These are phyloP conservation scores for Drosophila nigritarsus DNA, from an alignment of 2,888 invertebrate genomes.

Conservation along the genomic window DNA sequence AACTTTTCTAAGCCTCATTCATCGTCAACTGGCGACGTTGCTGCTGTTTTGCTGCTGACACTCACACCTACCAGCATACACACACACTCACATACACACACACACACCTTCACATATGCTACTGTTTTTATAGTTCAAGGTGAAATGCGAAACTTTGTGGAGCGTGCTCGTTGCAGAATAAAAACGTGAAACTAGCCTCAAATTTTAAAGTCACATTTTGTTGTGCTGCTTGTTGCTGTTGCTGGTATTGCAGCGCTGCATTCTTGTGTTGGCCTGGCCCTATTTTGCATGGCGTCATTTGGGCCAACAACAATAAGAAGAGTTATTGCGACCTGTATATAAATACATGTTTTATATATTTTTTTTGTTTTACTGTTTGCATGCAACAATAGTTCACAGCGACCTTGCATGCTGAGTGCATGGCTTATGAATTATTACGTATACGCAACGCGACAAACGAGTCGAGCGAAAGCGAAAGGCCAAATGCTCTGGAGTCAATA, in stretches of 20 bases:
- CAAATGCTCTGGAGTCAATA: constrained; percentile 15
- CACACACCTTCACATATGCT: constrained; percentile 21
- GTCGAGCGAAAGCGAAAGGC: constrained; percentile 18
- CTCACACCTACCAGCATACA: constrained; percentile 15
- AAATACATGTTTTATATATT: neutral
- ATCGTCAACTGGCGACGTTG: constrained; percentile 53
- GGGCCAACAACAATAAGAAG: constrained; percentile 10
- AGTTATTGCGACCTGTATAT: constrained; percentile 24
- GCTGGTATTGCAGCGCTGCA: constrained; percentile 16
- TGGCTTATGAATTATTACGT: constrained; percentile 76
- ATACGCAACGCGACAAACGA: constrained; percentile 68
- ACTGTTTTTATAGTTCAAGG: constrained; percentile 80
- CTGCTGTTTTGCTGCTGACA: constrained; percentile 30
- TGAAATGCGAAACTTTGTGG: constrained; percentile 72
- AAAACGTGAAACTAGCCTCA: constrained; percentile 52
- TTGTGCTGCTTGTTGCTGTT: constrained; percentile 21
- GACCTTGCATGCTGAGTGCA: constrained; percentile 63
- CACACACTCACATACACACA: constrained; percentile 20
- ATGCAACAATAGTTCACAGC: constrained; percentile 47
- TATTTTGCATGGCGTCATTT: constrained; percentile 38
- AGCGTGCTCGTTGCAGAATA: constrained; percentile 49
- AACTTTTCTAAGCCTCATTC: constrained; percentile 67
- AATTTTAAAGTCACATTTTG: constrained; percentile 51
- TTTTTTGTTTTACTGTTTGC: constrained; percentile 34
- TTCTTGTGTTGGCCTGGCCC: constrained; percentile 45